Base-by-base conservation (phyloP, 2,797 vertebrate species). In the Acridotheres tristis region DNA sequence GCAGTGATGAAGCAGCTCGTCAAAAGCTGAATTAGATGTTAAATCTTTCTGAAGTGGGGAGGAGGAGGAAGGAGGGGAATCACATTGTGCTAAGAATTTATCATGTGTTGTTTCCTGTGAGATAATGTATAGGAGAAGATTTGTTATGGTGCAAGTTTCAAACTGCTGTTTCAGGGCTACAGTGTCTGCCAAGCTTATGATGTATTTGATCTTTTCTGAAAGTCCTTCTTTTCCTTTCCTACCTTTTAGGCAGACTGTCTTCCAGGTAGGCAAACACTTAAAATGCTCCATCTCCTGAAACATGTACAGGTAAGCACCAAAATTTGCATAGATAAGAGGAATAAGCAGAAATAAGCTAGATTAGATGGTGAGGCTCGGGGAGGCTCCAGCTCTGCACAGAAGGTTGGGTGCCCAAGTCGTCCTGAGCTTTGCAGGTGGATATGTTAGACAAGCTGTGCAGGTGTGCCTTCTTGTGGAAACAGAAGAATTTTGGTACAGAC, bases 1-100 rank as follows among this genome's bases (percentile, higher is more conserved):
- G 91, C 97, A 91, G 98, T 98, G 98, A 99, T 98, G 98, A 98
- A 98, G 97, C 97, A 97, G 98, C 98, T 98, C 99, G 97, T 99
- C 99, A 98, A 98, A 98, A 97, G 96, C 98, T 98, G 98, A 99
- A 99, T 99, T 99, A 99, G 98, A 99, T 99, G 99, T 99, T 99
- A 99, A 99, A 99, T 99, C 99, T 99, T 99, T 99, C 97, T 98
- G 98, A 99, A 97, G 96, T 96, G 97, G 97, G 97, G 98, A 97
- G 97, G 96, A 97, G 94, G 96, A 93, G 95, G 95, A 96, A 95
- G 94, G 87, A 97, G 90, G 96, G 93, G 94, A 96, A 97, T 97
- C 94, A 85, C 94, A 98, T 98, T 98, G 98, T 98, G 98, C 97
- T 98, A 98, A 98, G 98, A 99, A 99, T 99, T 99, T 99, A 99